A percentile compares a stretch with the other conserved stretches of the same genome.
Evolutionary conservation across 1,140 invertebrate genomes (phyloP).

Genomic region (Trachymyrmex septentrionalis): DNA sequence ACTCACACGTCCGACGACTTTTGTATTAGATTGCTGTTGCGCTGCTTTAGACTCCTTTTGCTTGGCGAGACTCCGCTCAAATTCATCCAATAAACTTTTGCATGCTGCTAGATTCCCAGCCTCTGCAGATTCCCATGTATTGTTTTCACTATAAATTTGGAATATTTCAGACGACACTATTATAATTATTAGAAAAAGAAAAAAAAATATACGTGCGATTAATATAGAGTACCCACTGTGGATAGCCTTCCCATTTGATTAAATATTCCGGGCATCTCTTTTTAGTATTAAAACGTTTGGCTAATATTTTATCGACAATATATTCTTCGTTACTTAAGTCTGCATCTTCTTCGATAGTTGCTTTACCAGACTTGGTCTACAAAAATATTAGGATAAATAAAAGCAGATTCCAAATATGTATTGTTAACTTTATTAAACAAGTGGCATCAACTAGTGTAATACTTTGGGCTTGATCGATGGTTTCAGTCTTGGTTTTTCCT

Average conservation of each 20-base stretch:
- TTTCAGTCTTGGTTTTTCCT: slow-evolving; percentile 80
- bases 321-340: slow-evolving; percentile 88
- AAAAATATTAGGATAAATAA: slow-evolving; percentile 17
- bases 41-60: slow-evolving; percentile 90
- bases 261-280: slow-evolving; percentile 93
- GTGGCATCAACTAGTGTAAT: background rate
- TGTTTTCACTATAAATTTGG: slow-evolving; percentile 88
- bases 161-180: background rate
- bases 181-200: background rate
- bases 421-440: background rate
- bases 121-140: slow-evolving; percentile 93
- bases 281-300: slow-evolving; percentile 92
- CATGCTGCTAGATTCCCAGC: slow-evolving; percentile 92
- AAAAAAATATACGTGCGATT: background rate
- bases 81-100: slow-evolving; percentile 91
- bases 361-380: slow-evolving; percentile 70
- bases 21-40: slow-evolving; percentile 84
- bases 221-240: slow-evolving; percentile 87
- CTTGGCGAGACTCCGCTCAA: slow-evolving; percentile 92
- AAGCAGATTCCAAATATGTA: background rate
- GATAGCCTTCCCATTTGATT: slow-evolving; percentile 93
- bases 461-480: slow-evolving; percentile 83
- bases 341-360: slow-evolving; percentile 79
- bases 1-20: slow-evolving; percentile 76
- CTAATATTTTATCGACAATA: slow-evolving; percentile 92